phyloP scores from a whole-genome alignment of 2,888 invertebrate genomes.

The Diplolepis rosae region DNA sequence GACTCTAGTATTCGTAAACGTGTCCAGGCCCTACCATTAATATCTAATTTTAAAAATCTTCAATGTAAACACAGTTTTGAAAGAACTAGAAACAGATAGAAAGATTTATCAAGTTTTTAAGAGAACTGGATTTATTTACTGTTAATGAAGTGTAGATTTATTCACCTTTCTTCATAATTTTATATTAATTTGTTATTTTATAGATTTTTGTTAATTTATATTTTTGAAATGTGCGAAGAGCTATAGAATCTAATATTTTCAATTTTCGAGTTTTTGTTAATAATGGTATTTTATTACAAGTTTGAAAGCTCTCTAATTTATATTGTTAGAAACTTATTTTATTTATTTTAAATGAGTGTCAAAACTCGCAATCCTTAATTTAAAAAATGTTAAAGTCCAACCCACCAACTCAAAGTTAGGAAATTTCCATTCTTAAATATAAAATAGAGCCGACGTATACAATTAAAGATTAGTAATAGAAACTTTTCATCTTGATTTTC shows the following conservation, averaged over 20 bases:
- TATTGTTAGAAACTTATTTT: no score
- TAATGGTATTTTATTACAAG: no score
- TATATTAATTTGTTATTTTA: slow-evolving; percentile 1
- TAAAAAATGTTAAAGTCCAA: background rate
- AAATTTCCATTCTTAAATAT: background rate
- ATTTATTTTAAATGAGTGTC: no score
- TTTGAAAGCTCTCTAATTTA: no score
- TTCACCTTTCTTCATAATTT: background rate
- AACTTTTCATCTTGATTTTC: slow-evolving; percentile 1
- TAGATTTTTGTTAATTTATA: background rate
- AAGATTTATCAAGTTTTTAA: background rate
- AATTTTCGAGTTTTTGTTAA: no score
- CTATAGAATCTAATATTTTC: background rate
- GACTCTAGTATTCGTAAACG: background rate
- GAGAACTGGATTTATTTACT: background rate
- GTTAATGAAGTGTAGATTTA: background rate
- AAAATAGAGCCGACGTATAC: background rate
- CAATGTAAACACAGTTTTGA: background rate
- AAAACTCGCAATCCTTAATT: no score
- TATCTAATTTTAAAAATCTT: slow-evolving; percentile 11
- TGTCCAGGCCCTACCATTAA: background rate
- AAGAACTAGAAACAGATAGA: background rate
- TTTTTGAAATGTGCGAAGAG: background rate
- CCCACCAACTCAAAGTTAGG: background rate
- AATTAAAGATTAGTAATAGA: background rate